A percentile compares a stretch with the other conserved stretches of the same genome.
These are phyloP conservation scores for Morus bassanus DNA, from an alignment of 2,797 vertebrate genomes.

Conservation along the genomic window DNA sequence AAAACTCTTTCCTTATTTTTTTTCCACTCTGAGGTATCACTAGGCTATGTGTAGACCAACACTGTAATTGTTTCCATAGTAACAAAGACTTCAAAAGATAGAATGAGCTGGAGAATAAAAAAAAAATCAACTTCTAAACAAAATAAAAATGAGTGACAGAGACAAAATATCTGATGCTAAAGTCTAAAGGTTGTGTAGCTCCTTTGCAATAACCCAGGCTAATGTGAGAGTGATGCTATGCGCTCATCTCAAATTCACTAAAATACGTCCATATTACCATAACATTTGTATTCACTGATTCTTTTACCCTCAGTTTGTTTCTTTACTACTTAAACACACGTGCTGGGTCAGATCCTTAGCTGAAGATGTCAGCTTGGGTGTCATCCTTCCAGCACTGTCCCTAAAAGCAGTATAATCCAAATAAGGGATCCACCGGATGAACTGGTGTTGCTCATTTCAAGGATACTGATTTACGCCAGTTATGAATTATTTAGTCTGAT, in stretches of 20 bases:
- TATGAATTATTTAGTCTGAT: neutral
- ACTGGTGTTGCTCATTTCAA: neutral
- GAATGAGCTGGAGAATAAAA: neutral
- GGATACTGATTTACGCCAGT: neutral
- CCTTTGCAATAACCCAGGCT: neutral
- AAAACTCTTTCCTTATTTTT: neutral
- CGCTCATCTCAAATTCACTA: neutral
- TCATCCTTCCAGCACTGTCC: neutral
- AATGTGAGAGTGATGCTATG: neutral
- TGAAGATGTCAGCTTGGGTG: neutral
- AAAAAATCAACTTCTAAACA: neutral
- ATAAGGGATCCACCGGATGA: neutral
- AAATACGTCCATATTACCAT: neutral
- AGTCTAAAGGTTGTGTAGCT: neutral
- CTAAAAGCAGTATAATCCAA: neutral
- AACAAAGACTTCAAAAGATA: conserved; percentile 21
- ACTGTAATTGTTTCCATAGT: conserved; percentile 54
- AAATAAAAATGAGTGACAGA: neutral
- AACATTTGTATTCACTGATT: neutral
- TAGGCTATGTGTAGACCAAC: neutral
- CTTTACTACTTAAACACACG: neutral
- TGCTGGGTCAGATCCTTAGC: neutral
- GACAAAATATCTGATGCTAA: neutral
- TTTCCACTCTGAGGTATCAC: neutral
- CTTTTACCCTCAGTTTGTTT: neutral